Conservation (phyloP, 2,797 vertebrate species). For the Galagoides demidoff region DNA sequence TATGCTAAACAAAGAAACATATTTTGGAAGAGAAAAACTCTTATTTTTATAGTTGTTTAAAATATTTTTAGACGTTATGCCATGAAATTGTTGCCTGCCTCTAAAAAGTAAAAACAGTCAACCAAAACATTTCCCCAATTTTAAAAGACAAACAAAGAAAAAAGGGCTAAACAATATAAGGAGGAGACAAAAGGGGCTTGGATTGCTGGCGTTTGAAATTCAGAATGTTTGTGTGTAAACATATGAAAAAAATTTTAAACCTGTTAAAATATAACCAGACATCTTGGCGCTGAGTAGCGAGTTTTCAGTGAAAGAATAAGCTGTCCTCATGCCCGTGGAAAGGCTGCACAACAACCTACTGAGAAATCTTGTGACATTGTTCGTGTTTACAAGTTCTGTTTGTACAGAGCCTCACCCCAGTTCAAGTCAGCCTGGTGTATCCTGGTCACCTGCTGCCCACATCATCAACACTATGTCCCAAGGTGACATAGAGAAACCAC, state of each 20-base stretch:
- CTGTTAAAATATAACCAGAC: not conserved
- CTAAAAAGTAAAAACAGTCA: constrained; percentile 20
- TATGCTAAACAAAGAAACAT: not conserved
- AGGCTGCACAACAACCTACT: not conserved
- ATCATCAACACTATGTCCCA: not conserved
- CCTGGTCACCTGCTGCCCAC: rapidly evolving
- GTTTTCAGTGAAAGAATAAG: not conserved
- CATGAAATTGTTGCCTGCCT: not conserved
- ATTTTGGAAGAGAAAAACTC: not conserved
- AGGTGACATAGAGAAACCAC: not conserved
- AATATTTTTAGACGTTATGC: constrained; percentile 43
- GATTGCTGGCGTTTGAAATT: not conserved
- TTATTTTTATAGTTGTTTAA: constrained; percentile 4
- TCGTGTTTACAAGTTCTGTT: not conserved
- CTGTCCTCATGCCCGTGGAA: not conserved
- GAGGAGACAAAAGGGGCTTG: not conserved
- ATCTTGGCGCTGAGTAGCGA: not conserved
- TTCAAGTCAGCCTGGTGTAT: not conserved
- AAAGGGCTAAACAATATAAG: not conserved
- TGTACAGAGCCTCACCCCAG: not conserved
- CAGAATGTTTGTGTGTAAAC: not conserved
- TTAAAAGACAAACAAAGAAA: constrained; percentile 45
- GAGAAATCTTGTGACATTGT: not conserved
- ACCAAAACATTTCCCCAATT: not conserved
- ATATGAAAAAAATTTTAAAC: not conserved